Evolutionary conservation across 1,140 invertebrate genomes (phyloP), one percentile per base, ranked within the genome.

Genomic region (Stegodyphus mimosarum): DNA sequence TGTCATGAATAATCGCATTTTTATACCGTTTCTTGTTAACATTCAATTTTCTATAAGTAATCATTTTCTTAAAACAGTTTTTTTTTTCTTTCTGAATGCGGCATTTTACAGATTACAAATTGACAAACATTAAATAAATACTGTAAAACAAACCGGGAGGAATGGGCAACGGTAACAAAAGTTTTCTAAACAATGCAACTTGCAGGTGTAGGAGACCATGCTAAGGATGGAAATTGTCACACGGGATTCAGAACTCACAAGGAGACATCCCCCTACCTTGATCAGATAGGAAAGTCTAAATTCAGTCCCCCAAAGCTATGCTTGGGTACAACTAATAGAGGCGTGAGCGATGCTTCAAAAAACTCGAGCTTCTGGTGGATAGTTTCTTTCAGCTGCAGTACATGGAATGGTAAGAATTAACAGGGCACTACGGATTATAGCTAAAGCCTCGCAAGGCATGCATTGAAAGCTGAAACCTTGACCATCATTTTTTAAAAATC

Each of bases 321-420:
- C 84, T 80, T 79, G 69, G 77, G 71, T 53, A 74, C 70, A 53
- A 71, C 76, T 77, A 86, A 86, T n/a, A 86, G 76, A 60, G 63
- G 75, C 70, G 60, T 69, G 63, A 49, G 48, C 7, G 52, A 33
- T 13, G 75, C 77, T 86, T 86, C 85, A 80, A 79, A 80, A 79
- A 64, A 86, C 71, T 86, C 77, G 69, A 72, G 49, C 77, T 86
- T 86, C 71, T 67, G 53, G 70, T 80, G 11, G 55, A 73, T 74
- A 69, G 49, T 55, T 76, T 51, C 64, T 73, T 84, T 84, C 81
- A 84, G 81, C 81, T 84, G 81, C 72, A 55, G 64, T 75, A 84
- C 66, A 84, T 84, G 81, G 73, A 84, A 84, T 84, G 81, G 81
- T 84, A 84, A 75, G 81, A 84, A 75, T 67, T 84, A 84, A n/a